A percentile compares a stretch with the other conserved stretches of the same genome.
These are phyloP conservation scores for Tipula helvola DNA, from an alignment of 2,888 invertebrate genomes.

Conservation along the genomic window DNA sequence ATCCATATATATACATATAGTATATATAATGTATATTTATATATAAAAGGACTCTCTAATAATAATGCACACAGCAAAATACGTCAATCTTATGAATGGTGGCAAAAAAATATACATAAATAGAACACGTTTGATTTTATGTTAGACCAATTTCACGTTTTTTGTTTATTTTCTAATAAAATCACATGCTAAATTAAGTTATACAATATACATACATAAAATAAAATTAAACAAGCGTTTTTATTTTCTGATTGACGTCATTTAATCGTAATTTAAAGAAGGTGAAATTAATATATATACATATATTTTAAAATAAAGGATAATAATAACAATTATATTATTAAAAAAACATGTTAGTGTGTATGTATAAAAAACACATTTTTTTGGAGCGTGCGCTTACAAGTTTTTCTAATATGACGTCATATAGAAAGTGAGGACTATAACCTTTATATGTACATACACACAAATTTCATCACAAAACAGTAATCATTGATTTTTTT, in stretches of 20 bases:
- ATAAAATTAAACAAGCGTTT: background rate
- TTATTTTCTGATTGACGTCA: constrained; percentile 7
- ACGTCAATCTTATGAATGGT: constrained; percentile 4
- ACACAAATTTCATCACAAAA: background rate
- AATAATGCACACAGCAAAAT: background rate
- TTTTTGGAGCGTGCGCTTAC: background rate
- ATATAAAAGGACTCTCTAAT: background rate
- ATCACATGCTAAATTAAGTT: constrained; percentile 7
- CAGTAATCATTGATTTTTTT: background rate
- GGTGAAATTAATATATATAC: background rate
- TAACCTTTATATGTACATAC: background rate
- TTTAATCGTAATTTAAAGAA: background rate
- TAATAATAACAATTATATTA: constrained; percentile 4
- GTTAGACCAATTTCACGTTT: constrained; percentile 6
- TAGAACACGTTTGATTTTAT: constrained; percentile 8
- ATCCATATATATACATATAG: too few relatives aligned
- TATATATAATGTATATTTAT: too few relatives aligned
- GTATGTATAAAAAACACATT: background rate
- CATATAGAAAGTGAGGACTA: constrained; percentile 4
- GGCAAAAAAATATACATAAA: background rate
- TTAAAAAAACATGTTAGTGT: background rate
- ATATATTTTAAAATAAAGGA: background rate
- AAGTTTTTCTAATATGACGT: background rate
- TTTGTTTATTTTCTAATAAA: background rate
- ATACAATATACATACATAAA: background rate